Evolutionary conservation across 2,113 vertebrate species (phyloP).

Genomic region (Ornithorhynchus anatinus): DNA sequence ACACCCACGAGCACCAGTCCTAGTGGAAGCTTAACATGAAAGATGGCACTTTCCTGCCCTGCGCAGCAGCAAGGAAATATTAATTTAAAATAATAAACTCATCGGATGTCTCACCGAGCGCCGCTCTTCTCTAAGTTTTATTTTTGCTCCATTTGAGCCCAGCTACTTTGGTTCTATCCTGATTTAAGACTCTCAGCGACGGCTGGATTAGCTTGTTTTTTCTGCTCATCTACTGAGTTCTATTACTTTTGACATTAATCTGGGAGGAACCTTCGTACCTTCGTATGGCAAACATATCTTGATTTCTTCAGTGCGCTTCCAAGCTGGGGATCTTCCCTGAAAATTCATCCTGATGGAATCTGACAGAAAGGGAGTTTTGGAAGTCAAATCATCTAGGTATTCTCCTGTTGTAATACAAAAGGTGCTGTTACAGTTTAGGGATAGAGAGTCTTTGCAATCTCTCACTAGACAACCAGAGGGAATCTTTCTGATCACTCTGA

Average conservation of each 20-base stretch:
- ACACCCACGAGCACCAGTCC: no score
- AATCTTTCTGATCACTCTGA: background rate
- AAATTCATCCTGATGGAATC: background rate
- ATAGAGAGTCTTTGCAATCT: background rate
- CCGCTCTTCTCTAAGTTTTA: background rate
- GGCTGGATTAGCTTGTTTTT: no score
- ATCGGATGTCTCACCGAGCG: background rate
- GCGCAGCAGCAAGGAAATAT: background rate
- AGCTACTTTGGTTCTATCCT: background rate
- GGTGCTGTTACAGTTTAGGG: background rate
- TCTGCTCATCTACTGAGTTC: background rate
- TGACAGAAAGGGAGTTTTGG: background rate
- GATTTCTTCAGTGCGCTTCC: no score
- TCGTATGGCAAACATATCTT: background rate
- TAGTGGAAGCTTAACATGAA: no score
- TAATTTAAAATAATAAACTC: background rate
- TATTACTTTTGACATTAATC: background rate
- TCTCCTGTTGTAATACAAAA: background rate
- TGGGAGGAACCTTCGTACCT: background rate
- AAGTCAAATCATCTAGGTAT: background rate
- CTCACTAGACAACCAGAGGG: background rate
- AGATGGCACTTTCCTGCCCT: background rate
- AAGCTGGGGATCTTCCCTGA: no score
- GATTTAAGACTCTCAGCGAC: background rate
- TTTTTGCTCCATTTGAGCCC: conserved; percentile 1